These are phyloP conservation scores for Lepus timidus DNA, from an alignment of 2,113 vertebrate species.

Conservation along the genomic window DNA sequence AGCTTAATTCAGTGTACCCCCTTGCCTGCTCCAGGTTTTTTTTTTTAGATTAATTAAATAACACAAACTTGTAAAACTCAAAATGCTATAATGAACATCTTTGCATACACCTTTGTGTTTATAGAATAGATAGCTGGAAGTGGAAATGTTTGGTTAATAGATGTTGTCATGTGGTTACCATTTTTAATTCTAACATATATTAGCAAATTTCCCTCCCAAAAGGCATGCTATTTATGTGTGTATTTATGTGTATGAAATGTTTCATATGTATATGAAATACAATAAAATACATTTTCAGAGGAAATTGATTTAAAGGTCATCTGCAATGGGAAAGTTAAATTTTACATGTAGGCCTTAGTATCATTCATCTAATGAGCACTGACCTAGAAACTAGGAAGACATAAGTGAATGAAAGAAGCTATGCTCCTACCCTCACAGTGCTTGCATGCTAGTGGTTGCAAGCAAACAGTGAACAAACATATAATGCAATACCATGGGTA, in stretches of 20 bases:
- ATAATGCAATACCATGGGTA: background rate
- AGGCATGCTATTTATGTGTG: background rate
- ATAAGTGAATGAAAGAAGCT: background rate
- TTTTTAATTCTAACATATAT: conserved; percentile 30
- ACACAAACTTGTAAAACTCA: background rate
- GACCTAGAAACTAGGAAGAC: background rate
- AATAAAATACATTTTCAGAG: background rate
- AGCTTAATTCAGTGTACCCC: too few relatives aligned
- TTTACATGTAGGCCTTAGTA: background rate
- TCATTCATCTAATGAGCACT: background rate
- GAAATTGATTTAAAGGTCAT: conserved; percentile 7
- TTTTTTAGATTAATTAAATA: conserved; percentile 3
- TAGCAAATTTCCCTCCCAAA: background rate
- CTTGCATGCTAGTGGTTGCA: background rate
- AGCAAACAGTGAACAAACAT: background rate
- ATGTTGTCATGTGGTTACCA: background rate
- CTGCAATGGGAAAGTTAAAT: background rate
- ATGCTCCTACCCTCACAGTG: background rate
- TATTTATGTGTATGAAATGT: too few relatives aligned
- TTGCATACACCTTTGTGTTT: background rate
- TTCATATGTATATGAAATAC: background rate
- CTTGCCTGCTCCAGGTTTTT: background rate
- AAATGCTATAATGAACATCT: background rate
- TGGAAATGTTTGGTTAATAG: background rate
- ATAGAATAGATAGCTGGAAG: background rate